Evolutionary conservation across 2,113 vertebrate genomes (phyloP), one percentile per base, ranked within the genome.

Genomic region (Misgurnus mizolepis): DNA sequence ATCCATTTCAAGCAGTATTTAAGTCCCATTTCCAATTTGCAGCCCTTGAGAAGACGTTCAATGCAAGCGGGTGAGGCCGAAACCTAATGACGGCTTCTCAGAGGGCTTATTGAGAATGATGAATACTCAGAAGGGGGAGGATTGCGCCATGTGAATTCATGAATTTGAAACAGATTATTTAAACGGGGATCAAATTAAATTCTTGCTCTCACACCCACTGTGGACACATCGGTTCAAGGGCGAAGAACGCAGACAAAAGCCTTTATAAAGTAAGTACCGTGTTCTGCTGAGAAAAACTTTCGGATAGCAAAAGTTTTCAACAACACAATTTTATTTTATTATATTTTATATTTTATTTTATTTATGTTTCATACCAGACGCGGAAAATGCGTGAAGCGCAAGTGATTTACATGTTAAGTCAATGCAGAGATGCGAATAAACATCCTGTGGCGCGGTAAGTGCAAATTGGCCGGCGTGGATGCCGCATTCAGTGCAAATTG

Each of bases 121-220:
- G 89, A 91, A 90, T 88, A 84, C 87, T 87, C 76, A 81, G 84
- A 87, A 84, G 87, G 87, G 85, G 82, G 58, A 49, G 87, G 87
- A 84, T 86, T 78, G 71, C 88, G 88, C 83, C 22, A 5, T 84
- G 84, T 82, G 84, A 90, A 92, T 91, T 89, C 88, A 91, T 91
- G 89, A 92, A 91, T 92, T 85, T 87, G 87, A 91, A 91, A 91
- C 86, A 90, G 90, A 92, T 91, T 90, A 91, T 90, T 91, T 91
- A 88, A 89, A 86, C 81, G 81, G 83, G 83, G 87, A 91, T 90
- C 87, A 85, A 84, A 90, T 89, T 87, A 84, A 89, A 90, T 89
- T 88, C 85, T 81, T 85, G 82, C 78, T 81, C 58, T 40, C 65
- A 41, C 82, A 83, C 85, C 87, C 83, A 82, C 76, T 83, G 80